Conservation (phyloP, 1,140 invertebrate species). For the Brachionus plicatilis region DNA sequence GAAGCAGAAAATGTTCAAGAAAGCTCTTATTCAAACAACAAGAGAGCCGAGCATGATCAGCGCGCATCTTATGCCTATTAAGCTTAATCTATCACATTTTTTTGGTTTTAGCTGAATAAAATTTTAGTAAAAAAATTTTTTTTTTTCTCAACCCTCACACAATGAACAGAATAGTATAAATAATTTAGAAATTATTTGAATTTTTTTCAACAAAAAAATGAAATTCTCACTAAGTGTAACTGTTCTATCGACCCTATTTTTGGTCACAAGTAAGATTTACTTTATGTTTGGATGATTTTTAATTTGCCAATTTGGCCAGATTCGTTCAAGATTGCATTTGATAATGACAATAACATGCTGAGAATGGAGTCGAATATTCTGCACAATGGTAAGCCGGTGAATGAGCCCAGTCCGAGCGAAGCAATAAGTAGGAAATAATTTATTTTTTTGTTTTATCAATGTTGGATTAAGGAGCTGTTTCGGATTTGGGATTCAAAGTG, state of each 20-base stretch:
- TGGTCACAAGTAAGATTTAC: background rate
- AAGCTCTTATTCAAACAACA: background rate
- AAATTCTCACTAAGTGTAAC: background rate
- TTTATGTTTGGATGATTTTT: background rate
- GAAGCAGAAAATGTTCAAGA: background rate
- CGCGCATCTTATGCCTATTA: background rate
- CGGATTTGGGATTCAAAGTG: conserved; percentile 33
- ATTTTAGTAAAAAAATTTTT: background rate
- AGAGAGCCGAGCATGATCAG: background rate
- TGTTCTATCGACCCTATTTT: background rate
- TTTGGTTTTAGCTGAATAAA: background rate
- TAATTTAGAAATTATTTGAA: background rate
- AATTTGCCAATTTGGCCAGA: background rate
- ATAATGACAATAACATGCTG: conserved; percentile 11
- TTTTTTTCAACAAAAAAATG: background rate
- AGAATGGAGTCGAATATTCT: conserved; percentile 19
- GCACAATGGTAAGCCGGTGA: conserved; percentile 17
- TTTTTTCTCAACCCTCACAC: background rate
- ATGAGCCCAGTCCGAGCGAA: background rate
- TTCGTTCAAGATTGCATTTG: conserved; percentile 5
- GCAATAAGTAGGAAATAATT: background rate
- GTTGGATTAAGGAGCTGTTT: background rate
- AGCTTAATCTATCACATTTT: background rate
- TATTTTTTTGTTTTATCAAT: background rate
- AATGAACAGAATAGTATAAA: background rate